Base-by-base conservation (phyloP, 2,888 invertebrate species). In the Sericinus montela region DNA sequence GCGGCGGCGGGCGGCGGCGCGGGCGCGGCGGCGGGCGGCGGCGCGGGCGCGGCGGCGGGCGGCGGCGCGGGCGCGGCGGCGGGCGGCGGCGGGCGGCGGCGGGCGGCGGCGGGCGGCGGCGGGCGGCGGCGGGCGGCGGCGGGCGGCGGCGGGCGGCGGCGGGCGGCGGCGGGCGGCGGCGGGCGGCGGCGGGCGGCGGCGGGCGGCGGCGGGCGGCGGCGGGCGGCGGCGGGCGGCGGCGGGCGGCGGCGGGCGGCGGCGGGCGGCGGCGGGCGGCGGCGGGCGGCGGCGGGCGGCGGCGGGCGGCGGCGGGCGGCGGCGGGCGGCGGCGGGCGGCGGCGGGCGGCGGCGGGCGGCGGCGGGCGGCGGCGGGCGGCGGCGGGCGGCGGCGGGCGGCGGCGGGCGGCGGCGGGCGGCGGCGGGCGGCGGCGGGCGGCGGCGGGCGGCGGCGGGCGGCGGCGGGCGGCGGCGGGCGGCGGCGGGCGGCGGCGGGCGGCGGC, bases 41-140 rank as follows among this genome's bases (percentile, higher is more conserved):
- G 90, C 62, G 89, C 95, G n/a, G 94, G 94, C 61, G 93, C 96
- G 48, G 95, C 95, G 8, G 96, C 97, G 41, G 96, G 94, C 43
- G 94, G 94, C 54, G 94, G 95, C 13, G 96, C 96, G n/a, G n/a
- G n/a, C n/a, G n/a, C n/a, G n/a, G n/a, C 66, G 83, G 83, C 82
- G 35, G 49, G 78, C 28, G 62, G 78, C 44, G 81, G 82, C n/a
- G n/a, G 52, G 69, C 76, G 1, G 65, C 79, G 34, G 68, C 85
- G 35, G 72, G 80, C 3, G 86, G 49, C 75, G 75, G 58, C 81
- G 75, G 43, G 63, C 68, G 0, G 86, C 86, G 0, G 51, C 85
- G 45, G 84, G 83, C 30, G 87, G 85, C 4, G 80, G 72, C 69
- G 75, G 88, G 43, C 79, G n/a, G n/a, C n/a, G n/a, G n/a, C 83